Base-by-base conservation (phyloP, 2,797 vertebrate species). In the Acanthurus tractus region DNA sequence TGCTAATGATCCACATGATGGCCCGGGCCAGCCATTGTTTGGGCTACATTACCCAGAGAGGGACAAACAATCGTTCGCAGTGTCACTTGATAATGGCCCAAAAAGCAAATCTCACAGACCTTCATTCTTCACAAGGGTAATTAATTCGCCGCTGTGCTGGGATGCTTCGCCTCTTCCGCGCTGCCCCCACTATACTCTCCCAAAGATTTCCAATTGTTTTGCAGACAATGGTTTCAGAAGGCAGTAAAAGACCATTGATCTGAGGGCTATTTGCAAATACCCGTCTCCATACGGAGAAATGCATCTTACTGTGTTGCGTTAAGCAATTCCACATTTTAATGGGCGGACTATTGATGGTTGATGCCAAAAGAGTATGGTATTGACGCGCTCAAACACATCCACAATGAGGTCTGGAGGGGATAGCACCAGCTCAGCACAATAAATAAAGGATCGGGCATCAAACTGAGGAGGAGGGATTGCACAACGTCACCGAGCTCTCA, bases 161-260 rank as follows among this genome's bases (percentile, higher is more conserved):
- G 88, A 88, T 73, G 83, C 88, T 87, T 89, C 44, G 74, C 82
- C 81, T 85, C 82, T 68, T 80, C 78, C 59, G 18, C 34, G 44
- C 82, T 84, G 79, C 84, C 84, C 86, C 84, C 83, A 48, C 89
- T 71, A 76, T 80, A 87, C 86, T 86, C 89, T 77, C 86, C 82
- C 90, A 93, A 92, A 93, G 93, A 95, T 95, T 94, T 94, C 94
- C 94, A 93, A 94, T 94, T 91, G 92, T 92, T 87, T 86, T 86
- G 89, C 88, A 93, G 92, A 93, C 90, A 91, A 91, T 92, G 90
- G 93, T 90, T 90, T 88, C 90, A 89, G 90, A 86, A 92, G 89
- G 90, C 92, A 84, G 89, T 84, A 86, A 88, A 90, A 89, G 91
- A 83, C 34, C 93, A 95, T 95, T 88, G 93, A 95, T 95, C 91